Percentiles rank a stretch among this genome's conserved stretches.
phyloP scores from a whole-genome alignment of 1,140 invertebrate genomes.

The Tetragonula clypearis region DNA sequence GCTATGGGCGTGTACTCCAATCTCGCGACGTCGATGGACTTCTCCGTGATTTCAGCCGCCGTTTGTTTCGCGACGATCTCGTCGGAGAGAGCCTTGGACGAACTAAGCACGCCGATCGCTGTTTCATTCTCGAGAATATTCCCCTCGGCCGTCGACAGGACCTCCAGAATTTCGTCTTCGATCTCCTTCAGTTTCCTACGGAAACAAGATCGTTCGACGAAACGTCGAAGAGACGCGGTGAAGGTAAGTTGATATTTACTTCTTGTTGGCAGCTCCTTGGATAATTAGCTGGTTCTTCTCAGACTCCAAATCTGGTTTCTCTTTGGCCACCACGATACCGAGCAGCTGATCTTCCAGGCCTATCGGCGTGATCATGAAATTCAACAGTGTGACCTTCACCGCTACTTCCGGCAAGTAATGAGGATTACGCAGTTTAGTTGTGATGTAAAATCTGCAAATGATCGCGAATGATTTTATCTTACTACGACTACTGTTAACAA shows the following conservation, averaged over 20 bases:
- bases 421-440: conserved; percentile 96
- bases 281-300: conserved; percentile 95
- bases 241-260: conserved; percentile 75
- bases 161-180: conserved; percentile 95
- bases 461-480: no score
- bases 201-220: conserved; percentile 39
- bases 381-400: conserved; percentile 95
- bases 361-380: conserved; percentile 95
- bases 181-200: conserved; percentile 94
- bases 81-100: conserved; percentile 94
- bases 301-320: conserved; percentile 95
- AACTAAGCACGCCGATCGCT: conserved; percentile 94
- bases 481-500: no score
- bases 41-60: conserved; percentile 93
- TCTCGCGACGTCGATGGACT: conserved; percentile 91
- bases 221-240: not conserved
- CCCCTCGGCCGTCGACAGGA: conserved; percentile 93
- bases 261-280: conserved; percentile 94
- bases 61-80: conserved; percentile 95
- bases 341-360: conserved; percentile 95
- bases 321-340: conserved; percentile 95
- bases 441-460: conserved; percentile 92
- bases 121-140: conserved; percentile 98
- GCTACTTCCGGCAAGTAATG: conserved; percentile 96
- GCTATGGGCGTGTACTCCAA: conserved; percentile 95